Evolutionary conservation across 2,888 invertebrate genomes (phyloP), one percentile per base, ranked within the genome.

Genomic region (Ypsolopha sequella): DNA sequence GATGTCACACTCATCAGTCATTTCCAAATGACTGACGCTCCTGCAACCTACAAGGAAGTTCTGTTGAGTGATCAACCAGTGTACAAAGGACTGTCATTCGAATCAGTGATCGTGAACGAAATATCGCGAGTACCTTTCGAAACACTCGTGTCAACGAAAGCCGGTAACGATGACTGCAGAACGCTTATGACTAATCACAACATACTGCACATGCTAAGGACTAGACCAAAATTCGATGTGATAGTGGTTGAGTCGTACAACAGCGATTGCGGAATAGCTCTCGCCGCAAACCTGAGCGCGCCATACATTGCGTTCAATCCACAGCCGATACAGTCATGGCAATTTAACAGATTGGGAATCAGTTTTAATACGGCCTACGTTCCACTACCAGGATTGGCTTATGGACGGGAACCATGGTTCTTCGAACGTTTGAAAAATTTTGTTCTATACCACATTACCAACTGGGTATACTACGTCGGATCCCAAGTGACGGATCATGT

Each of bases 161-260:
- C 74, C 50, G 87, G 87, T 34, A 85, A 86, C 64, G 84, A 86
- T 46, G 84, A 85, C 59, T 87, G 87, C 64, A 84, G 81, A 62
- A 74, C 68, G 50, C 64, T 88, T 52, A 77, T 91, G 62, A 77
- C 78, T 46, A 70, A 90, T 56, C 77, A 88, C 48, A 80, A 88
- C 50, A 86, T 88, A 59, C 64, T 82, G 44, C 87, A 89, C n/a
- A 79, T 87, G 76, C 85, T 69, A 67, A 75, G 58, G 54, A 88
- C 66, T 65, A 76, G 69, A 56, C 81, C 87, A 55, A 85, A 82
- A 51, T 93, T 89, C 68, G 94, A 95, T 68, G 76, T 94, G 7
- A 88, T 94, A 39, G 63, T 95, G 33, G 88, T 90, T 56, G 94
- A 95, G 69, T 89, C 89, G 51, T 93, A 93, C 72, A 93, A 93